Evolutionary conservation across 1,140 invertebrate species (phyloP).

Genomic region (Macrocentrus cingulum): DNA sequence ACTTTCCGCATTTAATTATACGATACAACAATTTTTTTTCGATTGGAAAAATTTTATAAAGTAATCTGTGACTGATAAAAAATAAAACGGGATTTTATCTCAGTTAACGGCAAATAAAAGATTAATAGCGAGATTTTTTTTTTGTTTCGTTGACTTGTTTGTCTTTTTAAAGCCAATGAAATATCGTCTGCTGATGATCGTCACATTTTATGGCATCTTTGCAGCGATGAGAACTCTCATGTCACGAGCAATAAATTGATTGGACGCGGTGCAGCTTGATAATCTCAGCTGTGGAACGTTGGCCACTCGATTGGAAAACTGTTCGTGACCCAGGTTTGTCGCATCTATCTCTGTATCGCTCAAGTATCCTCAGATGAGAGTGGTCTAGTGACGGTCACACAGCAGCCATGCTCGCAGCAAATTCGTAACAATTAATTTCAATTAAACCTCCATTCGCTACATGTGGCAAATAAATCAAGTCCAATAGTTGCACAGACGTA

Average conservation of each 20-base stretch:
- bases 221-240: neutral
- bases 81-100: too few species aligned
- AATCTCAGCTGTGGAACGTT: neutral
- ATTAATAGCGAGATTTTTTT: neutral
- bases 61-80: too few species aligned
- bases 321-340: neutral
- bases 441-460: constrained; percentile 24
- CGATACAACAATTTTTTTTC: too few species aligned
- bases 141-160: neutral
- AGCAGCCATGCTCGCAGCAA: constrained; percentile 25
- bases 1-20: too few species aligned
- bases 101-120: too few species aligned
- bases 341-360: neutral
- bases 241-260: constrained; percentile 2
- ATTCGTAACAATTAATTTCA: constrained; percentile 32
- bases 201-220: neutral
- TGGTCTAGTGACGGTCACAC: constrained; percentile 2
- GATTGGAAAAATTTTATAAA: too few species aligned
- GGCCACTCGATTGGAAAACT: constrained; percentile 7
- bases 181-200: neutral
- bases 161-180: neutral
- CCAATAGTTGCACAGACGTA: constrained; percentile 5
- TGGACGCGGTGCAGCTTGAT: neutral
- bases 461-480: constrained; percentile 23
- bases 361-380: neutral